Evolutionary conservation across 2,113 vertebrate genomes (phyloP), one percentile per base, ranked within the genome.

Genomic region (Ameiurus melas): DNA sequence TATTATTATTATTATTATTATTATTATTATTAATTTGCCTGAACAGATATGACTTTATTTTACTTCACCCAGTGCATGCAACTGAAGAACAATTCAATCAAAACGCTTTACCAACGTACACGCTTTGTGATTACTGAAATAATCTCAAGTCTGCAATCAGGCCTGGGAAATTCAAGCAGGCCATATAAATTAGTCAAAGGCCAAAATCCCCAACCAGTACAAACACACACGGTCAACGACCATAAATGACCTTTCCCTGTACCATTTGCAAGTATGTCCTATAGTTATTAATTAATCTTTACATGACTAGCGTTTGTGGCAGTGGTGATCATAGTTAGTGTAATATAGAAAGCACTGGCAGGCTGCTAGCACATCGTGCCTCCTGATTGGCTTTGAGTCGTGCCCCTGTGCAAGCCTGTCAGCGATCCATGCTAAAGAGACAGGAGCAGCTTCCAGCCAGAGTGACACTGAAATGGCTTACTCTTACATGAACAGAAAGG

Each of bases 391-490:
- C 83, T 87, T 62, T 57, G 51, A 88, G 88, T 73, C 16, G 43
- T 84, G 81, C 71, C 80, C 78, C 62, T 86, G 55, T 30, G 68
- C 20, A 39, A 57, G 88, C 86, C 25, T 86, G 64, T 86, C 86
- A 89, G 86, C 64, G 75, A 84, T 84, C 83, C 64, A 84, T 86
- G 85, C 71, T 64, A 83, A 39, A 30, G 66, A 68, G 27, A 82
- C 75, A 84, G 84, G 53, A 85, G 78, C 39, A 58, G 78, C 83
- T 80, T 70, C 86, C 80, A 85, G 71, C 71, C 86, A 84, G 71
- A 82, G 43, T 89, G 88, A 89, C 86, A 87, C 39, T 22, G 39
- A 88, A 87, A 90, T 43, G 79, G 60, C 57, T 79, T 83, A 60
- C 73, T 85, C 78, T 60, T 70, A 53, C 79, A 83, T 82, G 57